phyloP scores from a whole-genome alignment of 2,888 invertebrate genomes.

The Philopedon plagiatum region DNA sequence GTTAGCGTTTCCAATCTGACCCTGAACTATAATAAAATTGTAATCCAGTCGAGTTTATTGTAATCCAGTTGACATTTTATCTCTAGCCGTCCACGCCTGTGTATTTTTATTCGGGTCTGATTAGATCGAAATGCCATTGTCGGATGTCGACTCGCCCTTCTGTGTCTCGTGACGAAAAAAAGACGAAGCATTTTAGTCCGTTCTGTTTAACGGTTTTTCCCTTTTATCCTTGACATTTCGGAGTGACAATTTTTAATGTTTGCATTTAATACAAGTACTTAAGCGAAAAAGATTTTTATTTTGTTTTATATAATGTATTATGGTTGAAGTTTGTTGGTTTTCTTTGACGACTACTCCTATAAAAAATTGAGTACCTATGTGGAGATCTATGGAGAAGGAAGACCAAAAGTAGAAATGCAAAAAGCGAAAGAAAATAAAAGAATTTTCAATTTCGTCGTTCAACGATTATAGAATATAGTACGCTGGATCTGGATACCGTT shows the following conservation, averaged over 20 bases:
- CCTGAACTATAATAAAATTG: conserved; percentile 47
- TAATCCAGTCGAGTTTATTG: conserved; percentile 48
- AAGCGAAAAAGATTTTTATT: not conserved
- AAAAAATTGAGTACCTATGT: too few species aligned
- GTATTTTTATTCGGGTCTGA: conserved; percentile 49
- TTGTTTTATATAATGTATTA: too few species aligned
- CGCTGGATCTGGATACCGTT: too few species aligned
- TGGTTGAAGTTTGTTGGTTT: too few species aligned
- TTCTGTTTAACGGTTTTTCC: conserved; percentile 35
- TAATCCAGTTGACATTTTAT: conserved; percentile 51
- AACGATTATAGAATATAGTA: too few species aligned
- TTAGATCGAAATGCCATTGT: conserved; percentile 51
- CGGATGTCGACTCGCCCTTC: conserved; percentile 32
- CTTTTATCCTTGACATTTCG: conserved; percentile 42
- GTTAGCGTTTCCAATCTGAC: conserved; percentile 32
- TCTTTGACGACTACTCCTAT: too few species aligned
- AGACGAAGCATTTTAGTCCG: conserved; percentile 30
- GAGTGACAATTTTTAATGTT: conserved; percentile 33
- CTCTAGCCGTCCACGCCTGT: conserved; percentile 49
- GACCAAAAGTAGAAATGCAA: too few species aligned
- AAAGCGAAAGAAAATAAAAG: too few species aligned
- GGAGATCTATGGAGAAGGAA: too few species aligned
- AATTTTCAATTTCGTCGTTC: too few species aligned
- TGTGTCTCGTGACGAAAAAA: conserved; percentile 39
- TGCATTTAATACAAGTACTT: not conserved